These are phyloP conservation scores for Drosophila pseudotalamancana DNA, from an alignment of 2,888 invertebrate species.

Conservation along the genomic window DNA sequence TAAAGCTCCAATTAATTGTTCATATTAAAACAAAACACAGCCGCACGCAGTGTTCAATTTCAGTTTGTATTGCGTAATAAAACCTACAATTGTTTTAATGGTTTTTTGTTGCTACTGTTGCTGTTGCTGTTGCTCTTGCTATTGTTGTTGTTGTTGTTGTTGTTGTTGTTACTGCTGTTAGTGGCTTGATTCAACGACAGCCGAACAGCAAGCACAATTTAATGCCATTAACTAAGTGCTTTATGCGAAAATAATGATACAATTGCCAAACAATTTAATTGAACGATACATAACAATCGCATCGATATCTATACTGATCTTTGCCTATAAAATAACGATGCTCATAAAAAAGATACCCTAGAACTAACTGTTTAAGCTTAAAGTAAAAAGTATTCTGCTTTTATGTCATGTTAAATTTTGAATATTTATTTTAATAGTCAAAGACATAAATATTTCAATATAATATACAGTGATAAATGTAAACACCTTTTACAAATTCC, in stretches of 20 bases:
- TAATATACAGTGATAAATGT: too few species aligned
- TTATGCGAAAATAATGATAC: conserved; percentile 21
- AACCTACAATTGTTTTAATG: conserved; percentile 38
- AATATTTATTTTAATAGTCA: too few species aligned
- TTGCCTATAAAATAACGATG: not conserved
- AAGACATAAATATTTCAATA: too few species aligned
- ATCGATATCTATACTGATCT: not conserved
- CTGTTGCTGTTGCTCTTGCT: conserved; percentile 11
- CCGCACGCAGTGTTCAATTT: conserved; percentile 3
- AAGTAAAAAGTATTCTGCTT: too few species aligned
- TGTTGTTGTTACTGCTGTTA: conserved; percentile 9
- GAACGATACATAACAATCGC: not conserved
- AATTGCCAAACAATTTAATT: conserved; percentile 4
- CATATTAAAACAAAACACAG: conserved; percentile 30
- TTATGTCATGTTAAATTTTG: too few species aligned
- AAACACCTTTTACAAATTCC: too few species aligned
- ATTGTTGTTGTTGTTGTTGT: conserved; percentile 10
- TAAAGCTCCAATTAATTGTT: conserved; percentile 70
- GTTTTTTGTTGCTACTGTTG: conserved; percentile 5
- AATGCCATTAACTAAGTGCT: conserved; percentile 35
- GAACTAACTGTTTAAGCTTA: not conserved
- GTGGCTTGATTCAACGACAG: conserved; percentile 6
- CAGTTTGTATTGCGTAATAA: conserved; percentile 29
- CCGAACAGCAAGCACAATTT: conserved; percentile 9
- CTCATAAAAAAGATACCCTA: not conserved